Evolutionary conservation across 1,140 invertebrate genomes (phyloP).

Genomic region (Trachymyrmex septentrionalis): DNA sequence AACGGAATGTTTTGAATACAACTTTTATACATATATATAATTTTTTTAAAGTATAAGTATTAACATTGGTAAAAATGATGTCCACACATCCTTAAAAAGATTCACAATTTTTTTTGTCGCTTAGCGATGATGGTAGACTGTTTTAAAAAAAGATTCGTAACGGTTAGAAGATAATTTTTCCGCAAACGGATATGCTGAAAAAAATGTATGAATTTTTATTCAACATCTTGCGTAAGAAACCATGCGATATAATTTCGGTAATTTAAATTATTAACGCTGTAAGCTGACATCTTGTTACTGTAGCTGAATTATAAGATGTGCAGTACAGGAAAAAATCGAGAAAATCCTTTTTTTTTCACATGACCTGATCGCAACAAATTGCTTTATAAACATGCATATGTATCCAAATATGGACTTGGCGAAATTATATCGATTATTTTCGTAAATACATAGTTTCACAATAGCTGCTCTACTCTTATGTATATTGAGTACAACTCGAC

Average conservation of each 20-base stretch:
- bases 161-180: not conserved
- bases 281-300: not conserved
- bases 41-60: no score
- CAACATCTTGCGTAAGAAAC: not conserved
- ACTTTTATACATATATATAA: no score
- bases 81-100: not conserved
- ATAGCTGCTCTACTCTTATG: conserved; percentile 21
- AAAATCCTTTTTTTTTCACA: not conserved
- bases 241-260: not conserved
- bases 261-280: not conserved
- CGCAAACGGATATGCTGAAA: not conserved
- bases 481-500: conserved; percentile 43
- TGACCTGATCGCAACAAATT: not conserved
- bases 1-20: no score
- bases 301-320: not conserved
- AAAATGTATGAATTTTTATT: not conserved
- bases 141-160: not conserved
- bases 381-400: not conserved
- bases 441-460: not conserved
- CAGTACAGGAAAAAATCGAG: not conserved
- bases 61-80: no score
- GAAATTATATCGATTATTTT: not conserved
- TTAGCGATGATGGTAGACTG: not conserved
- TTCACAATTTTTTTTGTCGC: not conserved
- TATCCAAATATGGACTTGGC: not conserved